Conservation (phyloP, 53 echinoderm and acorn worm species). For the Antedon mediterranea region DNA sequence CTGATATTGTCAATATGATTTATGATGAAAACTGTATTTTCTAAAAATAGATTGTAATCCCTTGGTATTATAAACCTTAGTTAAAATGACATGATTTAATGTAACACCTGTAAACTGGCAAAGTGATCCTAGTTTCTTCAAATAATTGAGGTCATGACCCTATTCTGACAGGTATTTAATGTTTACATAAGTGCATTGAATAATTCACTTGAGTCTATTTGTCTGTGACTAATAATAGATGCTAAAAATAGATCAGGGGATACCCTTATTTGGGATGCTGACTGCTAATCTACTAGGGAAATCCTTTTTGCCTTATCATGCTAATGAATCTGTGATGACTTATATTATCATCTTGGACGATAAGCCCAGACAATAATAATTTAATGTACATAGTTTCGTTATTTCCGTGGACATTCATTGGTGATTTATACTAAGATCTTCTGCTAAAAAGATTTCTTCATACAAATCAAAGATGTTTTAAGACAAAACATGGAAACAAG, state of each 20-base stretch:
- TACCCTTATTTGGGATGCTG: background rate
- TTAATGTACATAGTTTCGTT: background rate
- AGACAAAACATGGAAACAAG: too few relatives aligned
- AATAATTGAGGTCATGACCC: background rate
- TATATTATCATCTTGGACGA: background rate
- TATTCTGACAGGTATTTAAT: background rate
- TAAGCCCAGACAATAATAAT: background rate
- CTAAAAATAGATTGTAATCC: background rate
- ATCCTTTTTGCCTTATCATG: background rate
- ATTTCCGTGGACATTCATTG: too few relatives aligned
- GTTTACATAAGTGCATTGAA: conserved; percentile 1
- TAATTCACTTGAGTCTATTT: conserved; percentile 1
- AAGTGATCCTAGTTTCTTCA: conserved; percentile 1
- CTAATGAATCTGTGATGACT: background rate
- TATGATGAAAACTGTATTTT: background rate
- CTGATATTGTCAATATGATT: background rate
- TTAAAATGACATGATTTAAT: background rate
- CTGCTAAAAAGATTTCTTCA: too few relatives aligned
- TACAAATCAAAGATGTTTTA: too few relatives aligned
- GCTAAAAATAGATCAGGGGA: background rate
- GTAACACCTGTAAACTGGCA: background rate
- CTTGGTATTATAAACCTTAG: background rate
- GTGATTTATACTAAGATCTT: too few relatives aligned
- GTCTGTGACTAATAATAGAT: background rate
- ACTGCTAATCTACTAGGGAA: background rate